Evolutionary conservation across 2,113 vertebrate genomes (phyloP), one percentile per base, ranked within the genome.

Genomic region (Myiopsitta monachus): DNA sequence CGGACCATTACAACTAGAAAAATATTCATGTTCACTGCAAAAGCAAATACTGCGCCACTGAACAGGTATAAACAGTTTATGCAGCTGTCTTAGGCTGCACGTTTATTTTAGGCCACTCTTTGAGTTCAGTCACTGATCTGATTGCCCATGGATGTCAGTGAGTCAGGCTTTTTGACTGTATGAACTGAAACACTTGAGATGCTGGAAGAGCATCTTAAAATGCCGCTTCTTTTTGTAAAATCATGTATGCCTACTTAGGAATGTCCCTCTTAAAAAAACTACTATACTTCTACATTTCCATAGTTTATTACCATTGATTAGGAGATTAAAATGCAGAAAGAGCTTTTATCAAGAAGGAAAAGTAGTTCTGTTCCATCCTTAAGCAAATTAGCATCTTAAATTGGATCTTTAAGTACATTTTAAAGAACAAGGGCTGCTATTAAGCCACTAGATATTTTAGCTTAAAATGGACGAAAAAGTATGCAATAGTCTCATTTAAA

Each of bases 341-440:
- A 75, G 66, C 14, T 79, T 78, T 91, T 62, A 76, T 75, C 52
- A 79, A 75, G 66, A 57, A 66, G 55, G 83, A 88, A 93, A 92
- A 77, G 73, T 38, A 77, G 22, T 81, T 81, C 59, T 81, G 64
- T 61, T 90, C 57, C 33, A 68, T 62, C 74, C 39, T 79, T 61
- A 84, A 82, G 41, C 44, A 79, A 91, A 87, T 87, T 51, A 95
- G 70, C 49, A 76, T 57, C 70, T 57, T 52, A 87, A 94, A 79
- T 38, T 44, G 24, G n/a, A 87, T 89, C 76, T 87, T 44, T 87
- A 92, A 79, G 33, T 73, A 73, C 22, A 47, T 73, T 88, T 91
- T 91, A 82, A 96, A 88, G 47, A 91, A 78, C 52, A 84, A 82
- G 33, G 75, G 64, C 18, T 81, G 19, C 69, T 92, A 89, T 75